Evolutionary conservation across 2,888 invertebrate genomes (phyloP).

Genomic region (Papilio protenor): DNA sequence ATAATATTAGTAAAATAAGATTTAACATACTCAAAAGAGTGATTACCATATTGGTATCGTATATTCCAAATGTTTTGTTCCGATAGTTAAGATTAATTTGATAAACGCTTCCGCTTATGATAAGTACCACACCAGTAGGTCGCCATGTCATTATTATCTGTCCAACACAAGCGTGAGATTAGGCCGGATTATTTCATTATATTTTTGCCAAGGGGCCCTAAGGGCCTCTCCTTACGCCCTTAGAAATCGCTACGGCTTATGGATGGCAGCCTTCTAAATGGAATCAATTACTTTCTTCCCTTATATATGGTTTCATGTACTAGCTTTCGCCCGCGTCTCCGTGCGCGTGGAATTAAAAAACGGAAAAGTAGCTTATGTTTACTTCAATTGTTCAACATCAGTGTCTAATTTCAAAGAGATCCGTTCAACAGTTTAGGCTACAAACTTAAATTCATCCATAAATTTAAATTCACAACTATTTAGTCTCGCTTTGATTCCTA

Average conservation of each 20-base stretch:
- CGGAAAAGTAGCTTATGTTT: no score
- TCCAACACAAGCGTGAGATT: slow-evolving; percentile 73
- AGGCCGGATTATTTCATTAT: slow-evolving; percentile 71
- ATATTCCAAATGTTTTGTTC: no score
- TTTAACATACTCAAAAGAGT: no score
- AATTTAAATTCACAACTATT: no score
- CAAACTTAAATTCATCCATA: no score
- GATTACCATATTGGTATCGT: no score
- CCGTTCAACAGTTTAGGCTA: no score
- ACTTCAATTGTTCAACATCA: no score
- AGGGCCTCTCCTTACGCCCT: slow-evolving; percentile 21
- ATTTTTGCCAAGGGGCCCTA: slow-evolving; percentile 56
- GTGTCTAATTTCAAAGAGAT: no score
- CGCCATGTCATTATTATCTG: slow-evolving; percentile 70
- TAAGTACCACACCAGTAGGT: slow-evolving; percentile 51
- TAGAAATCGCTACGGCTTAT: slow-evolving; percentile 27
- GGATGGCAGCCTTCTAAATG: slow-evolving; percentile 16
- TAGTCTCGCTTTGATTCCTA: no score
- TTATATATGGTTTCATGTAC: neutral
- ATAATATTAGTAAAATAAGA: no score
- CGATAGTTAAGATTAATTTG: neutral
- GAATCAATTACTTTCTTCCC: slow-evolving; percentile 18
- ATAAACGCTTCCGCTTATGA: slow-evolving; percentile 44
- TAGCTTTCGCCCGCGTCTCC: no score
- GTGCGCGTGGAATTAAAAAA: neutral